These are phyloP conservation scores for Platorchestia sp. DNA, from an alignment of 1,140 invertebrate species.

Conservation along the genomic window DNA sequence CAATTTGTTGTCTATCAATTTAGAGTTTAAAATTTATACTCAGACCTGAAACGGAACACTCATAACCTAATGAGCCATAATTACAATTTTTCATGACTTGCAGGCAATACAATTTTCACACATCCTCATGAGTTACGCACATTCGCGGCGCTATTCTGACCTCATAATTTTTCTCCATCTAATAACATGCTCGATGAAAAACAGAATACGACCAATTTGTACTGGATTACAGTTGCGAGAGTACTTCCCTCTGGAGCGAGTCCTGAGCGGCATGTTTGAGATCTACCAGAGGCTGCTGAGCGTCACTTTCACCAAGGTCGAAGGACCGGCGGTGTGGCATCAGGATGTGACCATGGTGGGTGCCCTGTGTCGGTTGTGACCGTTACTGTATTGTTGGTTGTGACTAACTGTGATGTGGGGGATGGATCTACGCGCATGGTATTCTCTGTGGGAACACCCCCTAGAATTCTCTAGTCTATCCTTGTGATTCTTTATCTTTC, in stretches of 20 bases:
- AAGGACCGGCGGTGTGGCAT: conserved; percentile 73
- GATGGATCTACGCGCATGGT: no score
- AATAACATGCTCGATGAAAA: no score
- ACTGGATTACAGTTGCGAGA: conserved; percentile 68
- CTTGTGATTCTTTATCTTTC: no score
- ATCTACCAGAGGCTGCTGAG: conserved; percentile 75
- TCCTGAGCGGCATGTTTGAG: conserved; percentile 73
- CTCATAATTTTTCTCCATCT: no score
- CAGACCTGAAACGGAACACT: no score
- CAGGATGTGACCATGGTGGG: conserved; percentile 74
- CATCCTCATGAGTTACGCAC: neutral
- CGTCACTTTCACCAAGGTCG: conserved; percentile 72
- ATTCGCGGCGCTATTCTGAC: neutral
- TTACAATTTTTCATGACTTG: no score
- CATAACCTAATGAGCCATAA: no score
- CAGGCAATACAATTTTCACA: neutral
- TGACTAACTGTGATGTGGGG: neutral
- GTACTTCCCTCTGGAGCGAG: conserved; percentile 74
- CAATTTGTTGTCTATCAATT: no score
- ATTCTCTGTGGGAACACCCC: no score
- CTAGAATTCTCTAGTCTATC: no score
- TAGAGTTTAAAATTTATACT: no score
- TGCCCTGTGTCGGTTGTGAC: neutral
- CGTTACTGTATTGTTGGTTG: neutral
- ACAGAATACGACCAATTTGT: no score